Evolutionary conservation across 2,888 invertebrate species (phyloP).

Genomic region (Meta bourneti): DNA sequence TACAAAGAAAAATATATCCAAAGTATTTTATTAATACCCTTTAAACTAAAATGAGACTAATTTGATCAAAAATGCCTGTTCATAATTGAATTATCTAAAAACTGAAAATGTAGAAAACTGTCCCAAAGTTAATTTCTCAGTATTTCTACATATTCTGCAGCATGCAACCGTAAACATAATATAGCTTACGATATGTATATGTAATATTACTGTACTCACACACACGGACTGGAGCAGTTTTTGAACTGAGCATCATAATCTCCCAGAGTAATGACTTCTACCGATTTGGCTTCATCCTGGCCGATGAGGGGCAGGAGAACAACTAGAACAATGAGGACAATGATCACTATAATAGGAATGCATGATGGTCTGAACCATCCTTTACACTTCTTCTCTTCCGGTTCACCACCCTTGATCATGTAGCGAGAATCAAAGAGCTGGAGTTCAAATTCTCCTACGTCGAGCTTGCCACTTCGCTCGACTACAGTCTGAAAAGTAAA

Average conservation of each 20-base stretch:
- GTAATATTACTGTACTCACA: constrained; percentile 37
- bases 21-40: too few species aligned
- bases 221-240: constrained; percentile 75
- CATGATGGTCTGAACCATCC: constrained; percentile 85
- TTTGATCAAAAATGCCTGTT: too few species aligned
- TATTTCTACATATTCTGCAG: too few species aligned
- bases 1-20: too few species aligned
- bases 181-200: too few species aligned
- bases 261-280: constrained; percentile 62
- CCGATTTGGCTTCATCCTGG: constrained; percentile 79
- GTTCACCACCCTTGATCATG: constrained; percentile 83
- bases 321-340: constrained; percentile 89
- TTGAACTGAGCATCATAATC: constrained; percentile 74
- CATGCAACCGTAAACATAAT: too few species aligned
- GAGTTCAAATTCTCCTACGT: constrained; percentile 76
- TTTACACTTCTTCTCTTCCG: constrained; percentile 74
- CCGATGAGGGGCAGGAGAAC: constrained; percentile 88
- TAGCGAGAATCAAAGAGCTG: constrained; percentile 88
- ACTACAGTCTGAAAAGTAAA: constrained; percentile 69
- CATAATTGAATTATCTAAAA: too few species aligned
- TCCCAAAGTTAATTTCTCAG: too few species aligned
- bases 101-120: too few species aligned
- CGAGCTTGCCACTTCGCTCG: constrained; percentile 76
- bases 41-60: too few species aligned
- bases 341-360: constrained; percentile 90